Base-by-base conservation (phyloP, 1,140 invertebrate genomes). In the Eulimnadia texana region DNA sequence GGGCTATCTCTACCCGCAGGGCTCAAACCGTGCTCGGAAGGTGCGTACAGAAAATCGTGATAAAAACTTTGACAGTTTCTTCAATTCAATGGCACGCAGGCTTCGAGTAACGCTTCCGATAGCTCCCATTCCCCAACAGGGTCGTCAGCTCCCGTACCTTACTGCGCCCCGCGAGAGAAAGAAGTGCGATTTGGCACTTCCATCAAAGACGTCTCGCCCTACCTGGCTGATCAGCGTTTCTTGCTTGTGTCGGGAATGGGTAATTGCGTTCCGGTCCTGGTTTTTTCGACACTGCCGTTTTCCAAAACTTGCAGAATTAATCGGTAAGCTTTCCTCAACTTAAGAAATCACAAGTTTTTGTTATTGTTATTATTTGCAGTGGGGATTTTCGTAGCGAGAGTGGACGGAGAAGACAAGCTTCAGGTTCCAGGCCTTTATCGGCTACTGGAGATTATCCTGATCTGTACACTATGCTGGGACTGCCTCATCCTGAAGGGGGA, bases 281-380 rank as follows among this genome's bases (percentile, higher is more conserved):
- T 93, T 59, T 92, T 88, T 73, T 90, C 88, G 24, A 80, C 85
- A 50, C 78, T 93, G 68, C 85, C 88, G 50, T 90, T 88, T 70
- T 83, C 79, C 64, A 86, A 83, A 73, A 80, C 78, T 67, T 74
- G 78, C 68, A 78, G 79, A 65, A 78, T 72, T 67, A 78, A 73
- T 68, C 80, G 84, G 85, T 84, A 77, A 72, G 70, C 62, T 16
- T 33, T 60, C 60, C 22, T 50, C n/a, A n/a, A n/a, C n/a, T n/a
- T n/a, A n/a, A n/a, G n/a, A n/a, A n/a, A n/a, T n/a, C n/a, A n/a
- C n/a, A n/a, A n/a, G n/a, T n/a, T 50, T 64, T 59, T 47, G 50
- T 33, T 64, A 50, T 1, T 47, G n/a, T 72, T 70, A 64, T 61
- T 59, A 66, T 62, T 65, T 60, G 3, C 64, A 88, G 86, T 70